Conservation (phyloP, 2,888 invertebrate species). For the Sinopyrophorus schimmeli region DNA sequence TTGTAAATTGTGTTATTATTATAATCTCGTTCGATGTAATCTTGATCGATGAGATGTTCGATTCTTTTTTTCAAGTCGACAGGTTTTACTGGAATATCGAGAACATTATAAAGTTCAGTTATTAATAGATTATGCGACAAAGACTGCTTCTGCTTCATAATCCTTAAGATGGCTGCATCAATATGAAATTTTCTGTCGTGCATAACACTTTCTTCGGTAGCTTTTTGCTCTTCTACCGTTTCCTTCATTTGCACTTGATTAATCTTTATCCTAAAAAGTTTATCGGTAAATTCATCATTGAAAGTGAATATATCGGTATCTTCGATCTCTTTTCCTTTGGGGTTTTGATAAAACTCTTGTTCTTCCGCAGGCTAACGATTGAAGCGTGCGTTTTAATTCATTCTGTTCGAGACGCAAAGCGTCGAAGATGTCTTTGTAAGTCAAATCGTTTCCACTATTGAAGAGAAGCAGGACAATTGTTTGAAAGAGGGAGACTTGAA, state of each 20-base stretch:
- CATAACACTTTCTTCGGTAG: slow-evolving; percentile 95
- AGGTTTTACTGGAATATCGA: slow-evolving; percentile 98
- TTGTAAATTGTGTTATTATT: slow-evolving; percentile 76
- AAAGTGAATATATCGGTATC: slow-evolving; percentile 82
- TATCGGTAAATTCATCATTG: slow-evolving; percentile 90
- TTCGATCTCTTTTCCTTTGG: slow-evolving; percentile 83
- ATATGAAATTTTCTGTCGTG: slow-evolving; percentile 99
- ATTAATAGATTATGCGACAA: slow-evolving; percentile 92
- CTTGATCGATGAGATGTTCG: slow-evolving; percentile 95
- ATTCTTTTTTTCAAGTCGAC: slow-evolving; percentile 97
- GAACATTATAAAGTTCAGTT: slow-evolving; percentile 91
- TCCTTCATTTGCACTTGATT: slow-evolving; percentile 89
- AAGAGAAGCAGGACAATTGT: slow-evolving; percentile 89
- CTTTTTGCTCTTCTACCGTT: slow-evolving; percentile 84
- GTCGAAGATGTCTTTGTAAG: slow-evolving; percentile 82
- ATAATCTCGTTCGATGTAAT: slow-evolving; percentile 97
- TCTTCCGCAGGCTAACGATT: slow-evolving; percentile 94
- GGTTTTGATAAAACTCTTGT: slow-evolving; percentile 81
- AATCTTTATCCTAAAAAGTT: slow-evolving; percentile 94
- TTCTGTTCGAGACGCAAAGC: slow-evolving; percentile 90
- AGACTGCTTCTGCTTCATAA: slow-evolving; percentile 97
- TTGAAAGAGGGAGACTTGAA: slow-evolving; percentile 96
- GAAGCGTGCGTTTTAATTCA: slow-evolving; percentile 88
- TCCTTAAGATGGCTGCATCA: slow-evolving; percentile 96
- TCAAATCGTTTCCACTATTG: slow-evolving; percentile 79